phyloP scores from a whole-genome alignment of 2,797 vertebrate genomes.

The Sphenopsis melanotis region DNA sequence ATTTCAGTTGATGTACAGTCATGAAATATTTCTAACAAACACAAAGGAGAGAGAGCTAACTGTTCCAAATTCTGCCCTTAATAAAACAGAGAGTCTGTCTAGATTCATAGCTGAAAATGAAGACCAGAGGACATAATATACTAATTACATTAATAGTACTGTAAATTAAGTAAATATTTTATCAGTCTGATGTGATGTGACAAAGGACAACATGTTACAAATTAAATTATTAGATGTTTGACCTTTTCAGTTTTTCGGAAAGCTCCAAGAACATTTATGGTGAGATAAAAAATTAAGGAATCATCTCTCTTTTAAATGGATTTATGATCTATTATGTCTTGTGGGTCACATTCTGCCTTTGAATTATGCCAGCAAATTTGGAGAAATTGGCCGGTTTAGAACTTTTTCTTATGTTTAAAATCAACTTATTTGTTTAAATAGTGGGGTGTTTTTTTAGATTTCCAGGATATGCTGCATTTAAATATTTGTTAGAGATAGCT shows the following conservation, averaged over 20 bases:
- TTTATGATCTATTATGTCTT: neutral
- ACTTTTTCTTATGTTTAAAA: neutral
- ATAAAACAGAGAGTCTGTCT: neutral
- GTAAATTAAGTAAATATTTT: neutral
- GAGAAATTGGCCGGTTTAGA: neutral
- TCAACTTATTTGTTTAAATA: neutral
- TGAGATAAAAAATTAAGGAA: neutral
- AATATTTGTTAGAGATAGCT: neutral
- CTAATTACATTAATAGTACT: neutral
- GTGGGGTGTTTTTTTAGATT: neutral
- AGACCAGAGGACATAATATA: neutral
- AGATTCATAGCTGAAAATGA: neutral
- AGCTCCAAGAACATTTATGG: neutral
- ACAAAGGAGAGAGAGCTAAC: neutral
- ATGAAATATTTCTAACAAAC: neutral
- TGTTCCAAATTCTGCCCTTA: slow-evolving; percentile 1
- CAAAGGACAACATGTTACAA: neutral
- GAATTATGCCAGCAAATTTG: neutral
- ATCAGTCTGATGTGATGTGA: neutral
- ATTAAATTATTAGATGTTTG: neutral
- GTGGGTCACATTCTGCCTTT: neutral
- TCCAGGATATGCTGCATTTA: neutral
- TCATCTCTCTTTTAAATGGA: neutral
- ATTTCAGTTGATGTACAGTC: neutral
- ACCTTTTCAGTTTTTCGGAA: neutral